Conservation (phyloP, 1,140 invertebrate genomes). For the Octopus sinensis region DNA sequence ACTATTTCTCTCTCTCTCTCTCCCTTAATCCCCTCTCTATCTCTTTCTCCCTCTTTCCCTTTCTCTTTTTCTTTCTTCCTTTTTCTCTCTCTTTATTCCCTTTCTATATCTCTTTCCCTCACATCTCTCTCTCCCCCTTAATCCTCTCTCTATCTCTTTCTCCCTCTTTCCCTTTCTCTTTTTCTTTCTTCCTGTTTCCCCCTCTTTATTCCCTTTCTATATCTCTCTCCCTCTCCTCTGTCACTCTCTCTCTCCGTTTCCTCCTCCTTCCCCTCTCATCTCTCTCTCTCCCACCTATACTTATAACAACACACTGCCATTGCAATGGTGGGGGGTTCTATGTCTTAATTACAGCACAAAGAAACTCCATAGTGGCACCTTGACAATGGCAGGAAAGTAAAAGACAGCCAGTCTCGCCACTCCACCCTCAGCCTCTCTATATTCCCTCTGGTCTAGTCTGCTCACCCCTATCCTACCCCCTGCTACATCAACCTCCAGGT, state of each 20-base stretch:
- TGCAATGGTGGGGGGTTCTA: too few species aligned
- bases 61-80: not conserved
- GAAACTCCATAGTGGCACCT: too few species aligned
- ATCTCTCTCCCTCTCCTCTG: not conserved
- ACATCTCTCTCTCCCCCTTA: not conserved
- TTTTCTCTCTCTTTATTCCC: not conserved
- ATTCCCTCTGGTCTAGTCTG: not conserved
- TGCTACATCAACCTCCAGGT: not conserved
- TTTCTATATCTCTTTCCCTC: not conserved
- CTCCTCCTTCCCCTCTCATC: not conserved
- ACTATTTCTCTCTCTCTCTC: not conserved
- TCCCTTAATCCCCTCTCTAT: not conserved
- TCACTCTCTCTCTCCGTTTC: not conserved
- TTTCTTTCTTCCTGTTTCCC: not conserved
- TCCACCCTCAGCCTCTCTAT: not conserved
- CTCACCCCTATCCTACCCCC: not conserved
- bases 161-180: not conserved
- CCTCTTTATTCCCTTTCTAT: not conserved
- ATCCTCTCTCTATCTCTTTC: not conserved
- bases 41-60: not conserved
- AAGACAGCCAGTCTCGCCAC: not conserved
- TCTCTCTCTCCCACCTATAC: too few species aligned
- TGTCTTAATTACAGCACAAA: too few species aligned
- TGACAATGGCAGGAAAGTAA: too few species aligned
- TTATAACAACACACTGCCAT: too few species aligned